Evolutionary conservation across 1,140 invertebrate species (phyloP).

Genomic region (Lucilia sericata): DNA sequence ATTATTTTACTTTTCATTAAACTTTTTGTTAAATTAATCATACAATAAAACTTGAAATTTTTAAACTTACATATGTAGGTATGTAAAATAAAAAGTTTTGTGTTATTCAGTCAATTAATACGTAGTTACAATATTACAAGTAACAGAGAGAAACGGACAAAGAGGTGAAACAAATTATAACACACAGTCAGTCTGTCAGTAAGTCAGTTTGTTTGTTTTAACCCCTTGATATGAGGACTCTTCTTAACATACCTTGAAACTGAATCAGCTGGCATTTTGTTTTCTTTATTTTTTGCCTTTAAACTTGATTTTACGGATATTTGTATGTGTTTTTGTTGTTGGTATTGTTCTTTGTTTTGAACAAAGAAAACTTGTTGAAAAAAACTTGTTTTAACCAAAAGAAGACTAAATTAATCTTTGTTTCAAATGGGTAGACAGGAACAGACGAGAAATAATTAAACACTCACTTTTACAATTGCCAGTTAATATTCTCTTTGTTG

Average conservation of each 20-base stretch:
- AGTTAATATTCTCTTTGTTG: too few relatives aligned
- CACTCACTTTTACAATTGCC: too few relatives aligned
- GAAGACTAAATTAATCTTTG: not conserved
- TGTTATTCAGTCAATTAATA: too few relatives aligned
- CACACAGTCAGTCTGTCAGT: not conserved
- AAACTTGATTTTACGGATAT: not conserved
- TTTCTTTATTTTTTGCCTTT: conserved; percentile 19
- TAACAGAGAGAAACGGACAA: too few relatives aligned
- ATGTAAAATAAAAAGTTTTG: too few relatives aligned
- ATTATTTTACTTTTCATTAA: conserved; percentile 13
- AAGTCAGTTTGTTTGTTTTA: too few relatives aligned
- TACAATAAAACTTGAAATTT: too few relatives aligned
- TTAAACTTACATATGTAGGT: too few relatives aligned
- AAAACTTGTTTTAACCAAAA: conserved; percentile 32
- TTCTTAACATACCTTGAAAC: conserved; percentile 49
- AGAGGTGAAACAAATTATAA: not conserved
- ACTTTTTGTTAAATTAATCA: too few relatives aligned
- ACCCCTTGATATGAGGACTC: too few relatives aligned
- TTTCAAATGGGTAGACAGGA: not conserved
- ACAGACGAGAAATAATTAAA: not conserved
- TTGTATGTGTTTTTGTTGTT: too few relatives aligned
- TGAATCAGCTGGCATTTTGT: conserved; percentile 52
- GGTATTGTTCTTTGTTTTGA: not conserved
- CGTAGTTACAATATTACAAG: too few relatives aligned
- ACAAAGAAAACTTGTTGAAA: not conserved